Conservation (phyloP, 2,888 invertebrate genomes). For the Pasiphila rectangulata region DNA sequence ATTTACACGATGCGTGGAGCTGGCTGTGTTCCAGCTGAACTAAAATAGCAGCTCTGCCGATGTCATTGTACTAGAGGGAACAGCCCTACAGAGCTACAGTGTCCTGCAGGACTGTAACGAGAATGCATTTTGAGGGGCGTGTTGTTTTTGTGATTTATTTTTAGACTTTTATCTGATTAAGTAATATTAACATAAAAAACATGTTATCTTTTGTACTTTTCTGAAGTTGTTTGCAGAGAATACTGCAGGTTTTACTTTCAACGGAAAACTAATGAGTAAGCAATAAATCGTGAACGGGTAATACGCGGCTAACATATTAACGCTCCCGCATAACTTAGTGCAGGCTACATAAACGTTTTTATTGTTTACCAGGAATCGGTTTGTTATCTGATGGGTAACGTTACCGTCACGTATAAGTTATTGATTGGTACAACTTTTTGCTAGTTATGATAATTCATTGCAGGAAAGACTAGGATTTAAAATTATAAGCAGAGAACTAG, state of each 20-base stretch:
- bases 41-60: conserved; percentile 71
- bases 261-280: conserved; percentile 27
- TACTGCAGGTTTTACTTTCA: conserved; percentile 32
- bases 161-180: background rate
- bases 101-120: conserved; percentile 14
- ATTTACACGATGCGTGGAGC: conserved; percentile 66
- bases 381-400: background rate
- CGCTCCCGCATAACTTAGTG: conserved; percentile 10
- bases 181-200: background rate
- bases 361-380: conserved; percentile 10
- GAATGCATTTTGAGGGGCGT: background rate
- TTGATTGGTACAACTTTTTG: background rate
- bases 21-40: conserved; percentile 72
- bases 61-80: conserved; percentile 74
- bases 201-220: no score
- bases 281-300: conserved; percentile 19
- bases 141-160: background rate
- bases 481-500: background rate
- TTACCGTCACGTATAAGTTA: conserved; percentile 4
- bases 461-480: background rate
- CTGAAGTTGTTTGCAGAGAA: no score
- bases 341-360: conserved; percentile 1
- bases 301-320: conserved; percentile 14
- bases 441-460: no score
- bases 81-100: conserved; percentile 55